phyloP scores from a whole-genome alignment of 2,113 vertebrate genomes.

The Camelus dromedarius region DNA sequence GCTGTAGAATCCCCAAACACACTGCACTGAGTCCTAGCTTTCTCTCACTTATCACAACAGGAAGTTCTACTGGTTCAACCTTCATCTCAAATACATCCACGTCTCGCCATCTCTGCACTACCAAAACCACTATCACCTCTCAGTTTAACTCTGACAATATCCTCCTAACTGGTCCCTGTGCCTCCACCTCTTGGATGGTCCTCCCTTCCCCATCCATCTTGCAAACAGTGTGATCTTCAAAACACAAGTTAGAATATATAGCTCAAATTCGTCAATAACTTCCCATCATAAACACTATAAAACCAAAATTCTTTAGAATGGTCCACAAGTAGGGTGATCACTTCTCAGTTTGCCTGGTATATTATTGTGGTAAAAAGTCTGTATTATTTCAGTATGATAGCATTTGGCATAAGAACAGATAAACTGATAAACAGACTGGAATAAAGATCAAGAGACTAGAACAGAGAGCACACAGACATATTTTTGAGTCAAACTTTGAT shows the following conservation, averaged over 20 bases:
- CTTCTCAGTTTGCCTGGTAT: not conserved
- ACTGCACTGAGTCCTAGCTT: not conserved
- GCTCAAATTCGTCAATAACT: not conserved
- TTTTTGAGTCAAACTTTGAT: not conserved
- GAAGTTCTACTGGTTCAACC: not conserved
- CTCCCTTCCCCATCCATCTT: not conserved
- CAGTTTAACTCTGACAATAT: not conserved
- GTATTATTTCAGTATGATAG: not conserved
- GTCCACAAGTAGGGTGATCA: not conserved
- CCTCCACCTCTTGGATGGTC: not conserved
- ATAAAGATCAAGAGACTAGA: not conserved
- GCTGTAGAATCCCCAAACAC: not conserved
- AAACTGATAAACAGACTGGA: not conserved
- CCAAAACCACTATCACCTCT: not conserved
- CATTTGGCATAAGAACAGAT: not conserved
- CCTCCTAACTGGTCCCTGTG: not conserved
- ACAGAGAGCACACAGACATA: not conserved
- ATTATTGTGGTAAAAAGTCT: not conserved
- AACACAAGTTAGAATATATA: not conserved
- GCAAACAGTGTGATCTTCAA: not conserved
- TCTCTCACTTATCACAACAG: not conserved
- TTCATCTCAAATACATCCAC: not conserved
- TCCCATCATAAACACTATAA: not conserved
- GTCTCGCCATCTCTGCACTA: not conserved
- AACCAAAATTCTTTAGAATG: not conserved